These are phyloP conservation scores for Eurystomus gularis DNA, from an alignment of 2,113 vertebrate genomes.

Conservation along the genomic window DNA sequence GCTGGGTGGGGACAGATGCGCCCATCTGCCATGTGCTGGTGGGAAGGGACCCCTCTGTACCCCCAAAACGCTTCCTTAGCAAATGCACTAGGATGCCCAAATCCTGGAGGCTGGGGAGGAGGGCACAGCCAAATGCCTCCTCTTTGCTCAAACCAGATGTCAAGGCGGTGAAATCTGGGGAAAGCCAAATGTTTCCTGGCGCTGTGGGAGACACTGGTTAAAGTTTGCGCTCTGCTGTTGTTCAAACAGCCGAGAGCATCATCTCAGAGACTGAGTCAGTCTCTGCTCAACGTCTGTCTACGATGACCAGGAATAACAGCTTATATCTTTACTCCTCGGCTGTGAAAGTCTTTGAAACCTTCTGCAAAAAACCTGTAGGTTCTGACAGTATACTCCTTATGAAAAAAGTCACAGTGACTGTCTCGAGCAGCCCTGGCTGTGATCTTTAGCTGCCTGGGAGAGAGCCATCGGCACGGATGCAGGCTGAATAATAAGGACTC, in stretches of 20 bases:
- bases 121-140: not conserved
- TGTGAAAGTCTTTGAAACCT: not conserved
- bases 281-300: not conserved
- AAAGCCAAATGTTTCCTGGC: not conserved
- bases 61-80: not conserved
- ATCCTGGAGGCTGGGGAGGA: not conserved
- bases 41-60: too few species aligned
- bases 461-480: not conserved
- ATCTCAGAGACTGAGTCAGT: accelerated
- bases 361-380: not conserved
- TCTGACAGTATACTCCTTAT: accelerated
- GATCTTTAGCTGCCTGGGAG: conserved; percentile 30
- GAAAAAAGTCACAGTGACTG: not conserved
- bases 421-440: not conserved
- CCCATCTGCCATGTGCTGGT: accelerated
- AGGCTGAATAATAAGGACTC: not conserved
- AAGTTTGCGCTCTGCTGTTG: not conserved
- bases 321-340: not conserved
- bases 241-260: not conserved
- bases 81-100: accelerated
- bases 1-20: not conserved
- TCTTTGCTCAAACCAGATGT: not conserved
- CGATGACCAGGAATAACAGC: not conserved
- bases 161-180: not conserved
- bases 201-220: accelerated